Evolutionary conservation across 1,140 invertebrate species (phyloP).

Genomic region (Drosophila willistoni): DNA sequence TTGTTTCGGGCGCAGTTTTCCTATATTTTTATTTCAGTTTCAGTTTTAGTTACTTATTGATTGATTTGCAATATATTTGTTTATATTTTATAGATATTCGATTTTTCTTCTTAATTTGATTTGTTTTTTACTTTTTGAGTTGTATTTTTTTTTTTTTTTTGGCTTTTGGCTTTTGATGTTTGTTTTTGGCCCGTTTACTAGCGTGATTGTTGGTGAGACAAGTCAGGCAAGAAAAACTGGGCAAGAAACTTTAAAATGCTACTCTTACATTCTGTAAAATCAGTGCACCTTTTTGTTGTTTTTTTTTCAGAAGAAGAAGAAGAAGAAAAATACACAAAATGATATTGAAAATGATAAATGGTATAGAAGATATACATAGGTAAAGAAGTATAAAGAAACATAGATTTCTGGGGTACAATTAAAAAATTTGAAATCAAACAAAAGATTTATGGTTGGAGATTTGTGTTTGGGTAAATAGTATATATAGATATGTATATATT

Average conservation of each 20-base stretch:
- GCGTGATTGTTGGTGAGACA: conserved; percentile 71
- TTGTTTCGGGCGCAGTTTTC: conserved; percentile 47
- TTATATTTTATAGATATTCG: conserved; percentile 47
- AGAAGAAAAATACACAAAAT: conserved; percentile 43
- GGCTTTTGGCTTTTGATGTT: conserved; percentile 35
- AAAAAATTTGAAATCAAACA: not conserved
- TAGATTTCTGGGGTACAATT: conserved; percentile 20
- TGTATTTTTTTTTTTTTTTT: conserved; percentile 34
- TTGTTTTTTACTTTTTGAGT: too few species aligned
- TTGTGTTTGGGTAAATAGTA: not conserved
- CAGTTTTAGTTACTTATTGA: conserved; percentile 46
- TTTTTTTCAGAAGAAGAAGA: conserved; percentile 45
- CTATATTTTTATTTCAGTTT: conserved; percentile 20
- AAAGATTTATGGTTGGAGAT: not conserved
- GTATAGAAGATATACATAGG: conserved; percentile 15
- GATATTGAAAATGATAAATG: conserved; percentile 36
- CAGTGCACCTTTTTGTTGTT: conserved; percentile 78
- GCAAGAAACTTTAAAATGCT: conserved; percentile 83
- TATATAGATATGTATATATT: conserved; percentile 6
- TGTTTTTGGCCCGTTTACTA: conserved; percentile 77
- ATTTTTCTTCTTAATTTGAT: conserved; percentile 7
- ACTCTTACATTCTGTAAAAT: conserved; percentile 83
- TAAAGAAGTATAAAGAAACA: conserved; percentile 33
- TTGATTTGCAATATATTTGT: conserved; percentile 59
- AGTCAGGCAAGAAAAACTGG: conserved; percentile 82